phyloP scores from a whole-genome alignment of 2,113 vertebrate species.

The Phalacrocorax pelagicus region DNA sequence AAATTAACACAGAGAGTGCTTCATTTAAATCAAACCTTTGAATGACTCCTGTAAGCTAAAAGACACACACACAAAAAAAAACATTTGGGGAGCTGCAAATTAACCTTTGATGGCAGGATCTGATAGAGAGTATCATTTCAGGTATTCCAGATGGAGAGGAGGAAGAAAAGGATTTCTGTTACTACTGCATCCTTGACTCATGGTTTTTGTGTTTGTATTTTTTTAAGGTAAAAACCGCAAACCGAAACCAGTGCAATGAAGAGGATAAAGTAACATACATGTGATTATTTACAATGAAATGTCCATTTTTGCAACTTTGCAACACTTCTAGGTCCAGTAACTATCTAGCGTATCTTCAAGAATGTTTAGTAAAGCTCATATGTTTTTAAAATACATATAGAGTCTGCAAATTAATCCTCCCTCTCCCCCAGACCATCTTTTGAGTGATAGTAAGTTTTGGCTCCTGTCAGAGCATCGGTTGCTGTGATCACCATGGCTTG shows the following conservation, averaged over 20 bases:
- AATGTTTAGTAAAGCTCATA: not conserved
- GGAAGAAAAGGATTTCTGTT: constrained; percentile 15
- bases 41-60: not conserved
- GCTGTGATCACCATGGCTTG: not conserved
- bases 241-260: fast-evolving
- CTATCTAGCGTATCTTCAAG: not conserved
- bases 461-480: not conserved
- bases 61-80: not conserved
- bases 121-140: constrained; percentile 2
- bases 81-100: not conserved
- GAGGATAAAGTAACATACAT: not conserved
- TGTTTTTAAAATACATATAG: not conserved
- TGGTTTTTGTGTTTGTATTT: not conserved
- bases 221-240: not conserved
- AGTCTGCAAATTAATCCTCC: not conserved
- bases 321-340: not conserved
- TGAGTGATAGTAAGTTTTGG: not conserved
- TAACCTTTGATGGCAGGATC: constrained; percentile 23
- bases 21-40: not conserved
- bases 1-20: not conserved
- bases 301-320: not conserved
- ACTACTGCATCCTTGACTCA: not conserved
- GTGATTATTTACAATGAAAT: not conserved
- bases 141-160: constrained; percentile 10
- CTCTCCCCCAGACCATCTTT: not conserved